phyloP scores from a whole-genome alignment of 2,113 vertebrate genomes.

The Protobothrops mucrosquamatus region DNA sequence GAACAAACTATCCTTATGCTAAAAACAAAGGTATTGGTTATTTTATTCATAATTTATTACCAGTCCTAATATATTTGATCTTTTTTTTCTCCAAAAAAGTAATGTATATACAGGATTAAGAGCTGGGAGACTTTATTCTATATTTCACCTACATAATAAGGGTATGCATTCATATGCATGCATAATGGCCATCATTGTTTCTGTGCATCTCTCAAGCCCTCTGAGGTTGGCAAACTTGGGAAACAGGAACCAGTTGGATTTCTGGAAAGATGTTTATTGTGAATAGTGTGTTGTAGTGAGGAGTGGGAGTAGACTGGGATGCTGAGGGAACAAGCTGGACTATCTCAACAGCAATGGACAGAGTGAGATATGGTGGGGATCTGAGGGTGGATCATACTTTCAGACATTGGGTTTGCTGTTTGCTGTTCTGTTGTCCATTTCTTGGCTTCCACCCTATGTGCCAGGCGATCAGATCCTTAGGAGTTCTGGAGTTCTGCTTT shows the following conservation, averaged over 20 bases:
- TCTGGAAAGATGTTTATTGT: background rate
- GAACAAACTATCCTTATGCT: slow-evolving; percentile 38
- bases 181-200: background rate
- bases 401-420: background rate
- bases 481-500: background rate
- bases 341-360: background rate
- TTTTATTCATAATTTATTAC: slow-evolving; percentile 14
- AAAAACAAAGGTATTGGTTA: slow-evolving; percentile 26
- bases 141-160: background rate
- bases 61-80: slow-evolving; percentile 1
- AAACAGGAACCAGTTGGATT: background rate
- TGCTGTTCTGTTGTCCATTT: background rate
- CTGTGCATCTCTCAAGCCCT: background rate
- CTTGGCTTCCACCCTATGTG: background rate
- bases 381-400: background rate
- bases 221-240: background rate
- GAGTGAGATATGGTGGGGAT: background rate
- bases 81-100: background rate
- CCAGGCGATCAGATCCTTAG: background rate
- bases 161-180: background rate
- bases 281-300: background rate
- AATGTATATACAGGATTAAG: background rate
- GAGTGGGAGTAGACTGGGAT: background rate
- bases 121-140: background rate
- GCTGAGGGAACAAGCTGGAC: background rate